Evolutionary conservation across 2,113 vertebrate genomes (phyloP).

Genomic region (Cervus canadensis): DNA sequence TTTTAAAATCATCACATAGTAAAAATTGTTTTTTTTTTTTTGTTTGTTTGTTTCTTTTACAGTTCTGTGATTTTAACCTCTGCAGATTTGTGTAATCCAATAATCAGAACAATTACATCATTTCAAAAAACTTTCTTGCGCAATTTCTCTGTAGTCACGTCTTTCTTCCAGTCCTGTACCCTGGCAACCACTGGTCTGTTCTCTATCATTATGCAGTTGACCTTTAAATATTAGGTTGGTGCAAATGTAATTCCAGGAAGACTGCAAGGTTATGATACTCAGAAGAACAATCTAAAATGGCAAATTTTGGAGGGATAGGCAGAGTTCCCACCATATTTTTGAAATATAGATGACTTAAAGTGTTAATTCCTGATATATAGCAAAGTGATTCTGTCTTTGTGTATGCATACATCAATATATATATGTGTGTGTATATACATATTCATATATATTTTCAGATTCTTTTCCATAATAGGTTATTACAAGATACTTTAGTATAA

Average conservation of each 20-base stretch:
- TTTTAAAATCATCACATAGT: background rate
- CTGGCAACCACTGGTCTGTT: background rate
- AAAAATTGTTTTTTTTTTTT: background rate
- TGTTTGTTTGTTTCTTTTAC: background rate
- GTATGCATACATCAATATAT: background rate
- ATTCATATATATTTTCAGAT: background rate
- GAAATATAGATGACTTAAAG: background rate
- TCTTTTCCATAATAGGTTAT: background rate
- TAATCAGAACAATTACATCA: background rate
- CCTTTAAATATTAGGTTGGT: background rate
- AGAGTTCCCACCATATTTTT: background rate
- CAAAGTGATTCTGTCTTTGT: background rate
- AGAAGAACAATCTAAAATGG: background rate
- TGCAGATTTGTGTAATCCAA: background rate
- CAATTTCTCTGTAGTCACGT: background rate
- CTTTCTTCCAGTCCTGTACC: background rate
- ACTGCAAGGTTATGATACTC: background rate
- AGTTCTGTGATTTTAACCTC: background rate
- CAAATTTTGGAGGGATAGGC: background rate
- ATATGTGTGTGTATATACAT: accelerated
- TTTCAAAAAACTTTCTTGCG: background rate
- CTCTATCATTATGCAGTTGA: background rate
- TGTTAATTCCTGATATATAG: background rate
- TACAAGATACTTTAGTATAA: no score
- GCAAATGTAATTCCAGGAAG: background rate